Evolutionary conservation across 2,113 vertebrate genomes (phyloP), one percentile per base, ranked within the genome.

Genomic region (Willisornis vidua): DNA sequence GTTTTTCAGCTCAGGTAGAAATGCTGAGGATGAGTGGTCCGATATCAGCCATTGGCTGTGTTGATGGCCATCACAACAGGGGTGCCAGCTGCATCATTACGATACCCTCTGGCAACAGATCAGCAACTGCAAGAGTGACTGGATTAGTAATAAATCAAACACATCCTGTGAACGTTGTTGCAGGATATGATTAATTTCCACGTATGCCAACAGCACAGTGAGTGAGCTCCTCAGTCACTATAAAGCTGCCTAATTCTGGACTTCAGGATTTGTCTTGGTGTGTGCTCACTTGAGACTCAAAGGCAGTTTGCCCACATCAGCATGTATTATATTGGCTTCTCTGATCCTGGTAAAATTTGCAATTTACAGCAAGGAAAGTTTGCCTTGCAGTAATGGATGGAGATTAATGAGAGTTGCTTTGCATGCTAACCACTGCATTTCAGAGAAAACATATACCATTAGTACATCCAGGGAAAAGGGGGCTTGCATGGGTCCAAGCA

Each of bases 181-280:
- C 71, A 87, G 95, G 94, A 96, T 95, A 68, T 93, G 94, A 95
- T 97, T 96, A 95, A 94, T 95, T 97, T 95, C 78, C 85, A 76
- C 7, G 4, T 57, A 54, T 75, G 91, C 91, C 94, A 92, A 65
- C 52, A 78, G 24, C 11, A 1, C 7, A 12, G 72, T 13, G 57
- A 95, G 86, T 35, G 91, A 94, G 80, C 66, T 85, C 61, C 76
- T 89, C 86, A 19, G 45, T 67, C 57, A 45, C 24, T 48, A 28
- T 52, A 68, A 78, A 67, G 61, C 84, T 87, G 70, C 76, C 93
- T 84, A 78, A 75, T 85, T 92, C 84, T 49, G 45, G 43, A 77
- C 48, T 93, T 83, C 0, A 4, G 83, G 72, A 48, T 81, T 84
- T 90, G 95, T 76, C 73, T 75, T 41, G 55, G 51, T 80, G 5